phyloP scores from a whole-genome alignment of 2,888 invertebrate species.

The Euzetes globulus region DNA sequence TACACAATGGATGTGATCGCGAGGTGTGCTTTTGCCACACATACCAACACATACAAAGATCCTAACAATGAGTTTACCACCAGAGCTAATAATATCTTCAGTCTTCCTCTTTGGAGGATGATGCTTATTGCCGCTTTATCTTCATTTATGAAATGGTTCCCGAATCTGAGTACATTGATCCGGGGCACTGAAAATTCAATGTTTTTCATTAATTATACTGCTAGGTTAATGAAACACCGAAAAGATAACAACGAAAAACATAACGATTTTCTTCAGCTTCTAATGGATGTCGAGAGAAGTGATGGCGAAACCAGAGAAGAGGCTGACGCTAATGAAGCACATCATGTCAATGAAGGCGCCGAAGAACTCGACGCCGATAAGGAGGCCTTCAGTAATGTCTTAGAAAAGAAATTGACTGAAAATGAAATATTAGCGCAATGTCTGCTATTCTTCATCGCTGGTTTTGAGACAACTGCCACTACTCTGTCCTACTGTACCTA shows the following conservation, averaged over 20 bases:
- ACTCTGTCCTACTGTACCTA: conserved; percentile 24
- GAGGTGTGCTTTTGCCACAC: conserved; percentile 56
- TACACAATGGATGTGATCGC: conserved; percentile 59
- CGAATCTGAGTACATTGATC: background rate
- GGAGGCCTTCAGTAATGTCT: background rate
- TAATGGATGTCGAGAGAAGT: conserved; percentile 27
- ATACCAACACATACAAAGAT: conserved; percentile 49
- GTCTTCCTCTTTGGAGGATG: background rate
- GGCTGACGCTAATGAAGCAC: background rate
- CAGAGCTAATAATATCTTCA: background rate
- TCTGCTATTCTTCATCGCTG: conserved; percentile 35
- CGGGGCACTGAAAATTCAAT: too few relatives aligned
- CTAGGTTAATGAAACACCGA: background rate
- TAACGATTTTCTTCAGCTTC: conserved; percentile 26
- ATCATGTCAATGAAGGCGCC: conserved; percentile 2
- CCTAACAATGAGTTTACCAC: background rate
- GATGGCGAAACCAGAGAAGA: background rate
- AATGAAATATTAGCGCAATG: conserved; percentile 36
- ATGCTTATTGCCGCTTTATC: background rate
- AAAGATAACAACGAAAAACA: background rate
- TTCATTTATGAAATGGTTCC: background rate
- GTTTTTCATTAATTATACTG: background rate
- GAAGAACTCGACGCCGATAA: background rate
- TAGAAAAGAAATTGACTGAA: conserved; percentile 15
- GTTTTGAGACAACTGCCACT: conserved; percentile 36